Evolutionary conservation across 2,797 vertebrate species (phyloP).

Genomic region (Alectoris magna): DNA sequence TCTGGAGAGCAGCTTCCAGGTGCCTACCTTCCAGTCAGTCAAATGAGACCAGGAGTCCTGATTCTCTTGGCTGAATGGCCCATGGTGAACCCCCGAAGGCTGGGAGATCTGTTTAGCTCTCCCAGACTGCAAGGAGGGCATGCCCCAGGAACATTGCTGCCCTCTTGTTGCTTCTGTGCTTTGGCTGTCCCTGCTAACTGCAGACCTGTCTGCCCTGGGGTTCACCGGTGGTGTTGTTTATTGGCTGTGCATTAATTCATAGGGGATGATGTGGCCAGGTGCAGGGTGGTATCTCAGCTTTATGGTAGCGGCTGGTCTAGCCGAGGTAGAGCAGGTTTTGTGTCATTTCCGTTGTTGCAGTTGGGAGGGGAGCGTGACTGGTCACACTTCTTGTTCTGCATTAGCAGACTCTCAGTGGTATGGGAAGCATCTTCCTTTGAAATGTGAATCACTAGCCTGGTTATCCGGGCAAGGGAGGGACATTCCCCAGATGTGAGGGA

Average conservation of each 20-base stretch:
- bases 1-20: not conserved
- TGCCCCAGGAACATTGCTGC: not conserved
- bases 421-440: constrained; percentile 55
- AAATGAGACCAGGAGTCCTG: not conserved
- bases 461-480: not conserved
- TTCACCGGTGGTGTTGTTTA: accelerated
- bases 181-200: not conserved
- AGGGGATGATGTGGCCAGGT: not conserved
- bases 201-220: not conserved
- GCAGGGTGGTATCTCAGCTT: not conserved
- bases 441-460: constrained; percentile 63
- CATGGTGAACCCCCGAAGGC: not conserved
- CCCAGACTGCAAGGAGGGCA: not conserved
- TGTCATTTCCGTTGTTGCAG: not conserved
- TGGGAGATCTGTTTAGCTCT: not conserved
- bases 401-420: constrained; percentile 6
- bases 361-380: not conserved
- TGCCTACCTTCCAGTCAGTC: not conserved
- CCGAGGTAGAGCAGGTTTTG: not conserved
- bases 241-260: not conserved
- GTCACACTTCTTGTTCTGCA: not conserved
- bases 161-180: not conserved
- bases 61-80: not conserved
- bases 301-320: not conserved
- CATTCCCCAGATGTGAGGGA: not conserved